These are phyloP conservation scores for Brassicogethes aeneus DNA, from an alignment of 2,888 invertebrate genomes.

Conservation along the genomic window DNA sequence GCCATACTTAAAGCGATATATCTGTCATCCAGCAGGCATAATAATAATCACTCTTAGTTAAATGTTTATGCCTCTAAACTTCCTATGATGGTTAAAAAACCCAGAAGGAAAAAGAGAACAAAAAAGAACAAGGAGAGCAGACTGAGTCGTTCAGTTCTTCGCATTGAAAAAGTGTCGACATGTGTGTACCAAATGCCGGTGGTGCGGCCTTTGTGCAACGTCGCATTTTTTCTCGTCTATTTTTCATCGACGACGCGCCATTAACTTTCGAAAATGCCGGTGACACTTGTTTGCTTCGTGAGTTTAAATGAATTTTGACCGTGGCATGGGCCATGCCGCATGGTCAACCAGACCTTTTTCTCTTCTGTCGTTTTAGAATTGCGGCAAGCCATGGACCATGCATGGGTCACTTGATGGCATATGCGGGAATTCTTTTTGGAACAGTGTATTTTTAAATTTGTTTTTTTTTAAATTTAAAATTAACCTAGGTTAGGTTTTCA, in stretches of 20 bases:
- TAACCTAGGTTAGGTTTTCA: no score
- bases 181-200: conserved; percentile 23
- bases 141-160: conserved; percentile 9
- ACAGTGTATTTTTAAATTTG: no score
- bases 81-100: no score
- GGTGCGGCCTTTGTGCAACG: not conserved
- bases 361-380: no score
- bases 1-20: conserved; percentile 10
- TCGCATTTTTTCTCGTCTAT: conserved; percentile 3
- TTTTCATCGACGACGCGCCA: conserved; percentile 31
- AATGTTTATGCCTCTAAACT: conserved; percentile 10
- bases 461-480: no score
- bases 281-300: conserved; percentile 35
- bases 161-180: conserved; percentile 14
- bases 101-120: no score
- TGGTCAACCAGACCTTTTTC: no score
- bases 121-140: conserved; percentile 14
- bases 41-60: conserved; percentile 23
- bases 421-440: no score
- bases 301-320: no score
- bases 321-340: no score
- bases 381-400: no score
- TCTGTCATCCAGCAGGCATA: conserved; percentile 20
- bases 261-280: conserved; percentile 26
- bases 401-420: no score